Evolutionary conservation across 2,113 vertebrate genomes (phyloP), one percentile per base, ranked within the genome.

Genomic region (Zapus hudsonius): DNA sequence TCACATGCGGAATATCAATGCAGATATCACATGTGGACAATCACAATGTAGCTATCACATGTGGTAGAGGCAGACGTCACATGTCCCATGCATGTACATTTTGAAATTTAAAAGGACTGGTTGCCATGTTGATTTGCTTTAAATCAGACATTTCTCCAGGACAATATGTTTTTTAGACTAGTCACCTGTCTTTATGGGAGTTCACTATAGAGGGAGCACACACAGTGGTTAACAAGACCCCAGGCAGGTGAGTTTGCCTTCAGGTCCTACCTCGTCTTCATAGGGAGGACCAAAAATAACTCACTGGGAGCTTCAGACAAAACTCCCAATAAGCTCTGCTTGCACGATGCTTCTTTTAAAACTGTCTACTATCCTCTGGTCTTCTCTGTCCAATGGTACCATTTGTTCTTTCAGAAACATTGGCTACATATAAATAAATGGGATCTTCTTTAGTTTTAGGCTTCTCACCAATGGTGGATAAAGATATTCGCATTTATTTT

Each of bases 361-460:
- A 15, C 52, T 73, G 19, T 83, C 40, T 44, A 38, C 22, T 70
- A 16, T 81, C 13, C 12, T 81, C 7, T 82, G 23, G 8, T 36
- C 16, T 3, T 47, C 20, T 38, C 33, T 31, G 63, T 86, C 55
- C 78, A 86, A 76, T 7, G 31, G 5, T 55, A 84, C 19, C 19
- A 94, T 57, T 57, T 87, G 33, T 74, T 93, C 16, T 31, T 94
- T 95, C n/a, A 90, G 70, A 79, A 87, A 80, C 1, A 44, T 23
- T 81, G 25, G 42, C 15, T 4, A 59, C 31, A 80, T 61, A 75
- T 20, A 61, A 89, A 74, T 27, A 44, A 85, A 85, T 2, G 85
- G 10, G 12, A 63, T 42, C 76, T 90, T 17, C 73, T 79, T 93
- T 5, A 52, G 16, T 25, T 72, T 22, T 31, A 89, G 27, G n/a